These are phyloP conservation scores for Formicarius rufipectus DNA, from an alignment of 2,113 vertebrate species.

Conservation along the genomic window DNA sequence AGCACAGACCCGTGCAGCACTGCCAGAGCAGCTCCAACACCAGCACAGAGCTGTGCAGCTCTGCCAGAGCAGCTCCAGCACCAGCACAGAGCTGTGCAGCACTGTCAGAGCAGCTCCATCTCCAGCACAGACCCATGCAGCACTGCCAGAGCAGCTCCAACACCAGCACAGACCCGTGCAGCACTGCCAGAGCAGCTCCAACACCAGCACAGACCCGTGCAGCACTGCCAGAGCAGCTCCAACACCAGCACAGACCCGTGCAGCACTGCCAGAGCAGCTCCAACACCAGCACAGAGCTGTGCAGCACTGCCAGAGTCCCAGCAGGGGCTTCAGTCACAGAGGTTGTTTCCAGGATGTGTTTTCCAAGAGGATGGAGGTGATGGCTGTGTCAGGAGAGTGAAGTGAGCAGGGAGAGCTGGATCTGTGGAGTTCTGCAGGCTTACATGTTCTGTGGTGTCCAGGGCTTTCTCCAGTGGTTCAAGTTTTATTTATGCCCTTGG, in stretches of 20 bases:
- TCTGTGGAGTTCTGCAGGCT: fast-evolving
- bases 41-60: not conserved
- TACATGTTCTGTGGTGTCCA: not conserved
- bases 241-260: not conserved
- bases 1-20: not conserved
- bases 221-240: too few species aligned
- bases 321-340: fast-evolving
- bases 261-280: too few species aligned
- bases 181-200: too few species aligned
- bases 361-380: not conserved
- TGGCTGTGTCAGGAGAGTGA: not conserved
- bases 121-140: not conserved
- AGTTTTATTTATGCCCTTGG: not conserved
- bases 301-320: not conserved
- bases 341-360: not conserved
- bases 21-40: too few species aligned
- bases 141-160: too few species aligned
- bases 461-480: not conserved
- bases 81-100: not conserved
- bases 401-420: not conserved
- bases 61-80: too few species aligned
- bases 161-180: too few species aligned
- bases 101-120: too few species aligned
- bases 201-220: too few species aligned
- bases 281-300: too few species aligned